Evolutionary conservation across 2,797 vertebrate species (phyloP).

Genomic region (Tapirus indicus): DNA sequence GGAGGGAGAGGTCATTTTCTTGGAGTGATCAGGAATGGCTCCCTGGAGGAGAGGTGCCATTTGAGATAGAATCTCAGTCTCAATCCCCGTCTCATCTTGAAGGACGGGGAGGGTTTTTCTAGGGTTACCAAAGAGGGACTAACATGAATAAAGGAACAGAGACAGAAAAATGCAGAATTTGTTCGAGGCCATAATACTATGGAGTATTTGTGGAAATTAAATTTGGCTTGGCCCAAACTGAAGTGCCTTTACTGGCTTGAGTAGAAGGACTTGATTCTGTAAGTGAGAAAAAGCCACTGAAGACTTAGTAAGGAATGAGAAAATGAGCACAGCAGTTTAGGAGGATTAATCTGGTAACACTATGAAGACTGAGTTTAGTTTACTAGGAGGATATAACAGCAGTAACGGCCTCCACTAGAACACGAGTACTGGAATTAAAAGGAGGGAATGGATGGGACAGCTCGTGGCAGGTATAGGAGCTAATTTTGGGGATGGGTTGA

Average conservation of each 20-base stretch:
- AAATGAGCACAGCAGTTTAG: neutral
- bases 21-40: neutral
- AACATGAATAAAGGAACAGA: neutral
- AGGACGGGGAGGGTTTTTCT: neutral
- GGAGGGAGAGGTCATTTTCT: neutral
- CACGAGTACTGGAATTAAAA: neutral
- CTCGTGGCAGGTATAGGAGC: neutral
- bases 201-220: neutral
- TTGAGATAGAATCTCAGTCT: neutral
- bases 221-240: neutral
- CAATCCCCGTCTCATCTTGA: neutral
- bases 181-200: neutral
- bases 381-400: neutral
- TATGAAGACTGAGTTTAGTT: neutral
- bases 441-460: neutral
- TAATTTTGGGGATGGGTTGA: neutral
- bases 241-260: neutral
- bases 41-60: neutral
- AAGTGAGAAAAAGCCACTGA: neutral
- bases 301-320: neutral
- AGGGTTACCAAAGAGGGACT: neutral
- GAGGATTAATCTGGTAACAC: neutral
- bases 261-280: neutral
- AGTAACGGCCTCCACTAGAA: neutral
- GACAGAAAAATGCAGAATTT: neutral